Conservation (phyloP, 2,797 vertebrate genomes). For the Molothrus aeneus region DNA sequence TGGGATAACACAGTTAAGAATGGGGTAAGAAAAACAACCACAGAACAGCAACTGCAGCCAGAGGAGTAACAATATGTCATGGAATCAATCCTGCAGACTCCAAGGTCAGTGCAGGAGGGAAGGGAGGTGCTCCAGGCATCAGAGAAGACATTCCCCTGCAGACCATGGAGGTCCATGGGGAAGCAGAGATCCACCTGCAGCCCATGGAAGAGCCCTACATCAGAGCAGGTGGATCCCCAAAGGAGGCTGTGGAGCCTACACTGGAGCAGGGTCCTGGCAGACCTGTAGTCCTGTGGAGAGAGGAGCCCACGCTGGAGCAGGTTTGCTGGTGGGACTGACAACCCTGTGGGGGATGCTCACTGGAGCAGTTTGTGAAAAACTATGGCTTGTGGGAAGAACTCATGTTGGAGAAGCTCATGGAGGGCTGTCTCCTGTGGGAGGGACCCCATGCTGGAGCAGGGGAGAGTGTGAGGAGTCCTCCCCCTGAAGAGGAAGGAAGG, state of each 20-base stretch:
- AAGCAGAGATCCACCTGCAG: background rate
- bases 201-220: background rate
- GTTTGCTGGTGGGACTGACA: background rate
- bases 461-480: background rate
- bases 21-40: background rate
- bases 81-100: background rate
- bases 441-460: background rate
- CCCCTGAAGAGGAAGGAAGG: background rate
- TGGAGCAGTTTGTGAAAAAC: background rate
- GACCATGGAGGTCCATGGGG: too few species aligned
- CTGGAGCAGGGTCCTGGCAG: background rate
- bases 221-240: background rate
- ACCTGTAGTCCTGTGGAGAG: background rate
- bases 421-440: background rate
- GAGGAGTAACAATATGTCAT: background rate
- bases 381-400: background rate
- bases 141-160: background rate
- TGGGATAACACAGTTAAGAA: background rate
- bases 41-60: background rate
- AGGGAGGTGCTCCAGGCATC: background rate
- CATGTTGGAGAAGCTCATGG: background rate
- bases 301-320: background rate
- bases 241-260: background rate
- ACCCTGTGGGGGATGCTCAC: rapidly evolving
- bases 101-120: background rate